A percentile compares a stretch with the other conserved stretches of the same genome.
These are phyloP conservation scores for Mactra quadrangularis DNA, from an alignment of 1,140 invertebrate genomes.

Conservation along the genomic window DNA sequence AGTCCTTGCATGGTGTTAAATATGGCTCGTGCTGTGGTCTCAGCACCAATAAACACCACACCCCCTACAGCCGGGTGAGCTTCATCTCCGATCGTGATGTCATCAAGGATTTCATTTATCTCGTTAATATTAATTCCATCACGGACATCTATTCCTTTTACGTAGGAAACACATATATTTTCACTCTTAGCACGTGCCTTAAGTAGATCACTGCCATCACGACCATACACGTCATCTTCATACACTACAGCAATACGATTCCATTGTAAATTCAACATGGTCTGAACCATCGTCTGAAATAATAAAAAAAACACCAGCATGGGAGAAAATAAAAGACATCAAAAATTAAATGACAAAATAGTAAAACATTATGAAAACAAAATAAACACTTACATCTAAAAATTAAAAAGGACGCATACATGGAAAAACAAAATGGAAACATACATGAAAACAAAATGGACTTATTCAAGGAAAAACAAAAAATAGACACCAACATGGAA, in stretches of 20 bases:
- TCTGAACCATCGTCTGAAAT: conserved; percentile 57
- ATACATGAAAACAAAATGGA: no score
- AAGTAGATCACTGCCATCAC: neutral
- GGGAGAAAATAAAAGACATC: neutral
- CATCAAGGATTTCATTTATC: neutral
- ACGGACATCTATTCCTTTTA: neutral
- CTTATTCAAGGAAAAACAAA: no score
- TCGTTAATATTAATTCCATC: neutral
- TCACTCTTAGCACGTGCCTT: neutral
- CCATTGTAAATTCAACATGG: conserved; percentile 54
- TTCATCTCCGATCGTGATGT: neutral
- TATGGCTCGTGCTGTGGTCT: neutral
- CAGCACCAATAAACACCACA: conserved; percentile 30
- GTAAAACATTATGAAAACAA: neutral
- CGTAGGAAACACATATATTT: conserved; percentile 42
- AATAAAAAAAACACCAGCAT: neutral
- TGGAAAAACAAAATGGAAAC: no score
- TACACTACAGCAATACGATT: conserved; percentile 63
- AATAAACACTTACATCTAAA: no score
- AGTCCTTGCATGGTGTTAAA: neutral
- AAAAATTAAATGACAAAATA: neutral
- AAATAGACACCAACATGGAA: no score
- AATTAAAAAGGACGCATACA: no score
- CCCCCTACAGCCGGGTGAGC: neutral
- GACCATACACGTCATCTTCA: conserved; percentile 56